Evolutionary conservation across 1,140 invertebrate genomes (phyloP).

Genomic region (Lutraria rhynchaena): DNA sequence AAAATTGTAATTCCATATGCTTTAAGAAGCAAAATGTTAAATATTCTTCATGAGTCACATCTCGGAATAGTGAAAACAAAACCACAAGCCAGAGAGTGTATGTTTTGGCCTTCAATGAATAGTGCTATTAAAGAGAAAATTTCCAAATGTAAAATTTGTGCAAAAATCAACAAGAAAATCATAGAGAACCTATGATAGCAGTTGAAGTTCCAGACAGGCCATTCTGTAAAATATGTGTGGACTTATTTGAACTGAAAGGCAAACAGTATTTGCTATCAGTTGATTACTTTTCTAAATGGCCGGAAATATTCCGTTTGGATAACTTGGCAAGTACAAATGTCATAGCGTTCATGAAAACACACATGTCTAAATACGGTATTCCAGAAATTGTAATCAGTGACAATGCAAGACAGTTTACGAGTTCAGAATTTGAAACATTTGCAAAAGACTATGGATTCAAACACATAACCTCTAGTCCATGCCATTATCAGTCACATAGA

Average conservation of each 20-base stretch:
- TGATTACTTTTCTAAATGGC: constrained; percentile 58
- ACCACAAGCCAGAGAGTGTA: constrained; percentile 30
- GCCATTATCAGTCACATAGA: constrained; percentile 72
- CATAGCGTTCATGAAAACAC: constrained; percentile 74
- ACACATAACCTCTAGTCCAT: constrained; percentile 63
- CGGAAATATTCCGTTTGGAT: constrained; percentile 34
- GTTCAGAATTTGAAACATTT: constrained; percentile 68
- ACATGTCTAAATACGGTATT: constrained; percentile 4
- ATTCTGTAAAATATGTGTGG: background rate
- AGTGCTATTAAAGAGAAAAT: background rate
- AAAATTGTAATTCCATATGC: constrained; percentile 4
- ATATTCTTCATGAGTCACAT: constrained; percentile 57
- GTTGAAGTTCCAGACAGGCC: background rate
- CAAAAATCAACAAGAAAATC: no score
- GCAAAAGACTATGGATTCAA: constrained; percentile 58
- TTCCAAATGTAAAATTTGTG: background rate
- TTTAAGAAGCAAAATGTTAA: constrained; percentile 35
- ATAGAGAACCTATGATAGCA: background rate
- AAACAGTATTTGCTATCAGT: background rate
- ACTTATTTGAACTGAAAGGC: background rate
- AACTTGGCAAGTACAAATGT: constrained; percentile 70
- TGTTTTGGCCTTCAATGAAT: constrained; percentile 61
- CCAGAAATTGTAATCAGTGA: constrained; percentile 61
- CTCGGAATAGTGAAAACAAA: constrained; percentile 57
- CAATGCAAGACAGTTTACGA: constrained; percentile 68